Percentiles rank a stretch among this genome's conserved stretches.
Evolutionary conservation across 2,113 vertebrate species (phyloP).

Genomic region (Noctilio leporinus): DNA sequence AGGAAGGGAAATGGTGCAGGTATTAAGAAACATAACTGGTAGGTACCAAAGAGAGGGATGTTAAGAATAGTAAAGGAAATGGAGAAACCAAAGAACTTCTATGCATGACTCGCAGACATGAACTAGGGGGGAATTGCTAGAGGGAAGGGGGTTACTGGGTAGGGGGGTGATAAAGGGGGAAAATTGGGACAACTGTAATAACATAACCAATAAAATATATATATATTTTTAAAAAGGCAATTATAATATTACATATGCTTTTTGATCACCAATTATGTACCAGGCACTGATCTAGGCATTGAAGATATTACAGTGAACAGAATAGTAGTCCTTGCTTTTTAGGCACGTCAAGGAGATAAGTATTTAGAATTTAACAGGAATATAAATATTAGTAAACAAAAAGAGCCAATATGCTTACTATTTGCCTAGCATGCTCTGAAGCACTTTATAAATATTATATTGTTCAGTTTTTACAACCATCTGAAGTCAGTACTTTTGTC

Average conservation of each 20-base stretch:
- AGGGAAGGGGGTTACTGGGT: too few species aligned
- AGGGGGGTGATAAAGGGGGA: too few species aligned
- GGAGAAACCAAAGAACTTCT: too few species aligned
- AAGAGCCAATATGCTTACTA: background rate
- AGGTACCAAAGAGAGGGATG: too few species aligned
- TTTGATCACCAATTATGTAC: background rate
- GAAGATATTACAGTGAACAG: background rate
- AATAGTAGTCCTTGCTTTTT: background rate
- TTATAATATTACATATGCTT: background rate
- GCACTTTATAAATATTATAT: background rate
- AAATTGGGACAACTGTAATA: too few species aligned
- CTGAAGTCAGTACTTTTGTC: background rate
- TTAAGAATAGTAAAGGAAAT: too few species aligned
- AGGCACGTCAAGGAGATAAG: background rate
- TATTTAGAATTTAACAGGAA: background rate
- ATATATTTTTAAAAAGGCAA: too few species aligned
- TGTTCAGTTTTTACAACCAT: background rate
- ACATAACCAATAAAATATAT: too few species aligned
- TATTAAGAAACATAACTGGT: too few species aligned
- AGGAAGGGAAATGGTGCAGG: too few species aligned
- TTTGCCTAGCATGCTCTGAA: background rate
- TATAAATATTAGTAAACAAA: background rate
- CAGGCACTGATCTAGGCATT: background rate
- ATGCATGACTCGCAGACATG: too few species aligned
- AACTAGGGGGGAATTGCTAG: too few species aligned